A percentile compares a stretch with the other conserved stretches of the same genome.
These are phyloP conservation scores for Prosopocoilus inquinatus DNA, from an alignment of 2,888 invertebrate genomes.

Conservation along the genomic window DNA sequence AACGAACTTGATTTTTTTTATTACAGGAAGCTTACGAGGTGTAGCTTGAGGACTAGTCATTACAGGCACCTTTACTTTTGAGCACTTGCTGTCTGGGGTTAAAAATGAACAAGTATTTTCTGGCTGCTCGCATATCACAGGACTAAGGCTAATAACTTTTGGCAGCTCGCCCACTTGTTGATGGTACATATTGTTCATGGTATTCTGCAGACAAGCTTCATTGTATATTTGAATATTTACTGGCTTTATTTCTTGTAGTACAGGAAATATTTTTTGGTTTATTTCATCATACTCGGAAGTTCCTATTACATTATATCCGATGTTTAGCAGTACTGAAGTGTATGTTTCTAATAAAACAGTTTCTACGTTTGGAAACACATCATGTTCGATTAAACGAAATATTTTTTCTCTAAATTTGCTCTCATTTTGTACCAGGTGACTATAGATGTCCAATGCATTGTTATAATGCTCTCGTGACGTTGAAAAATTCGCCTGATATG, in stretches of 20 bases:
- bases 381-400: not conserved
- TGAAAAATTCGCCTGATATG: conserved; percentile 2
- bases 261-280: not conserved
- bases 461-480: conserved; percentile 5
- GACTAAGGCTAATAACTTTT: not conserved
- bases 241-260: not conserved
- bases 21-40: not conserved
- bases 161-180: not conserved
- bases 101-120: not conserved
- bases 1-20: conserved; percentile 7
- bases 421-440: conserved; percentile 1
- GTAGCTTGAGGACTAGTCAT: not conserved
- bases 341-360: conserved; percentile 3
- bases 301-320: conserved; percentile 1
- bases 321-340: conserved; percentile 5
- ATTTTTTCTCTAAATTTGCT: conserved; percentile 1
- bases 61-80: conserved; percentile 3
- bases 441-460: conserved; percentile 5
- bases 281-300: not conserved
- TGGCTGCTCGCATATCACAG: not conserved
- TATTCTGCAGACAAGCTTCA: conserved; percentile 11
- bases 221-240: conserved; percentile 11
- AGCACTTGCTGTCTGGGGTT: conserved; percentile 9
- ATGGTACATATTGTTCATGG: not conserved
- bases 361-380: conserved; percentile 1